Evolutionary conservation across 2,113 vertebrate genomes (phyloP).

Genomic region (Sylvicapra grimmia): DNA sequence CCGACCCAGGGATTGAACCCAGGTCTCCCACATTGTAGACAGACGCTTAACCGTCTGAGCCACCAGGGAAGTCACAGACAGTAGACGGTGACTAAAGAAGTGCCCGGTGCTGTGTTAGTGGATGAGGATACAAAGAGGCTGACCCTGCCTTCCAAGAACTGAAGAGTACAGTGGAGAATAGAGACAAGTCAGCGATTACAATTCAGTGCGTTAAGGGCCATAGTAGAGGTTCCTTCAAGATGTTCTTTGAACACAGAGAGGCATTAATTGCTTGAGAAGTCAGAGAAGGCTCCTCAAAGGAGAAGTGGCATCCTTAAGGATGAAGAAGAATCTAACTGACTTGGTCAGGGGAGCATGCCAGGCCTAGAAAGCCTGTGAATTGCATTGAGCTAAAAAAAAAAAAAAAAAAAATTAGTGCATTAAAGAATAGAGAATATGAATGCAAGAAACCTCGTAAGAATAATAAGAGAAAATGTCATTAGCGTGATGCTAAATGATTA

Average conservation of each 20-base stretch:
- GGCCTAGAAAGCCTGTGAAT: neutral
- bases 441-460: neutral
- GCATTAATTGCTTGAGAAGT: conserved; percentile 1
- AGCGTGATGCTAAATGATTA: neutral
- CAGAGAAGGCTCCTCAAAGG: neutral
- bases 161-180: neutral
- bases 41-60: no score
- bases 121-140: neutral
- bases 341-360: neutral
- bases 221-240: neutral
- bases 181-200: neutral
- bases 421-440: neutral
- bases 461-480: neutral
- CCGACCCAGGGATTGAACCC: no score
- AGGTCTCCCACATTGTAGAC: no score
- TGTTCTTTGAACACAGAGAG: neutral
- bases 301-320: neutral
- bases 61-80: no score
- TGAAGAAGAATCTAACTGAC: neutral
- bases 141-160: neutral
- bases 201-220: neutral
- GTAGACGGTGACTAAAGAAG: neutral
- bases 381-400: neutral
- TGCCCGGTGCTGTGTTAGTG: neutral
- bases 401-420: no score